Evolutionary conservation across 2,797 vertebrate species (phyloP), one percentile per base, ranked within the genome.

Genomic region (Gadopsis bispinosus): DNA sequence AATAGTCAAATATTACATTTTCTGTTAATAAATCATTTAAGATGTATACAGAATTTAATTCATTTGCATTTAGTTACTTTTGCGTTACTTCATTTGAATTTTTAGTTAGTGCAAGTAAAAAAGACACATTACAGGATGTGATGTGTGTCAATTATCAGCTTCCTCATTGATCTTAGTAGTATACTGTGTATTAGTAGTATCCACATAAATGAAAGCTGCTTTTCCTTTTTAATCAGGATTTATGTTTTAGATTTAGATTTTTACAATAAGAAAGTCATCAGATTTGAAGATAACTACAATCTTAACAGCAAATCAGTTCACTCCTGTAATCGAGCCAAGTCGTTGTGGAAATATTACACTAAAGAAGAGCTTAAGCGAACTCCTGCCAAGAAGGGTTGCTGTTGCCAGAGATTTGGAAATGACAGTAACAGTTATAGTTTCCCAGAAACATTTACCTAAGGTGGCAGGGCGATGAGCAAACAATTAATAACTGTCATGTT

Each of bases 371-470:
- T 65, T 11, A 17, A 43, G 43, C 51, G 19, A 56, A 58, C 71
- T 73, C 50, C 48, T n/a, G 47, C 19, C 7, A 19, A n/a, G 35
- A 41, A n/a, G 31, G 35, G 63, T 50, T 48, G 12, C 26, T 62
- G 22, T 41, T 61, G 58, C 45, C 51, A 22, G n/a, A 56, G 19
- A 73, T 47, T 50, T 39, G 31, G 41, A 8, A 29, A 16, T 50
- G 31, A 50, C 53, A 45, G 43, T 12, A 41, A 41, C 39, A 41
- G 39, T 45, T 17, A 45, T 45, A 60, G 53, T 77, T 73, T 41
- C 75, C 16, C 51, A 48, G 59, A 37, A 73, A 73, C 41, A 51
- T 63, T 17, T 68, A 41, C 14, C 29, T 65, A 16, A 61, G 29
- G 55, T 53, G 7, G 54, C 17, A 66, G n/a, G 22, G 14, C 7